Evolutionary conservation across 2,113 vertebrate species (phyloP).

Genomic region (Hyperopisus bebe): DNA sequence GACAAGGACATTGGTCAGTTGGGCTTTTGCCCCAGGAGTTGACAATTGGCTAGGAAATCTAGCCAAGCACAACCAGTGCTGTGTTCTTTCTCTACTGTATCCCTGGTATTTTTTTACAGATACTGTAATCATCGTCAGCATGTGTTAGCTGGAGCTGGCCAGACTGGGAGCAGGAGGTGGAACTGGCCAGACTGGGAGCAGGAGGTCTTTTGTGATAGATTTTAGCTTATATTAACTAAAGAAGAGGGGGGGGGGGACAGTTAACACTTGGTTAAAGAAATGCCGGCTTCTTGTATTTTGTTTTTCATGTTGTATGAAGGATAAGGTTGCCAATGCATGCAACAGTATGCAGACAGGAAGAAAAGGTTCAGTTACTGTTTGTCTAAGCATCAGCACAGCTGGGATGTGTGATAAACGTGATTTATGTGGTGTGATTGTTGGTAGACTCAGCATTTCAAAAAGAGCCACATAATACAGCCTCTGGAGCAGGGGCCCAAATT

Average conservation of each 20-base stretch:
- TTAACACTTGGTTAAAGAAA: neutral
- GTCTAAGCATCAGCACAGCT: neutral
- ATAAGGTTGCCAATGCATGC: neutral
- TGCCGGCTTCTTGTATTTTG: neutral
- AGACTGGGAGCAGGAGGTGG: neutral
- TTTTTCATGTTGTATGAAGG: neutral
- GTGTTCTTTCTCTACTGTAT: neutral
- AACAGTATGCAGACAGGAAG: neutral
- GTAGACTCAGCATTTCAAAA: neutral
- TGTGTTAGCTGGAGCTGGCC: neutral
- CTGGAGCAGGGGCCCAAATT: neutral
- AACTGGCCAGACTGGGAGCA: neutral
- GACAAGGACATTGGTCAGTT: neutral
- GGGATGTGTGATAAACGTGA: neutral
- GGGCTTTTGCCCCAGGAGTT: neutral
- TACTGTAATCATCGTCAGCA: neutral
- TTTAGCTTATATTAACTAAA: neutral
- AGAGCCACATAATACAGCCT: neutral
- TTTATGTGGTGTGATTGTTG: neutral
- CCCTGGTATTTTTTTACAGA: neutral
- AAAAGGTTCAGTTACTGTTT: neutral
- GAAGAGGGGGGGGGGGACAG: neutral
- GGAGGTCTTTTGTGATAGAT: neutral
- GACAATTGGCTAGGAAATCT: neutral
- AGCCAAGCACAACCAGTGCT: neutral